Evolutionary conservation across 1,140 invertebrate genomes (phyloP), one percentile per base, ranked within the genome.

Genomic region (Zaprionus camerounensis): DNA sequence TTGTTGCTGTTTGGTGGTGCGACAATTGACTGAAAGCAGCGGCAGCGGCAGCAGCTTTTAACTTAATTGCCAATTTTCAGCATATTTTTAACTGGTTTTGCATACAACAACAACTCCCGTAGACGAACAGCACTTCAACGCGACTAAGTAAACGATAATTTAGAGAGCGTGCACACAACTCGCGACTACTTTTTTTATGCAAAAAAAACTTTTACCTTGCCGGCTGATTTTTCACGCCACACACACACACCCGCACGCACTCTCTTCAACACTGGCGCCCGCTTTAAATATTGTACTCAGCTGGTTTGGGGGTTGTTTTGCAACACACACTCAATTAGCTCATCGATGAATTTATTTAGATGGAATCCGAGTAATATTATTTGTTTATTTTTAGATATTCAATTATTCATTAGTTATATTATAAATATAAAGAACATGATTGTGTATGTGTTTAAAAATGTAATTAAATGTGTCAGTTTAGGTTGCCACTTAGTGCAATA

Each of bases 171-270:
- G 71, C 49, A 46, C 56, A 53, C 59, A 56, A 62, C 66, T 70
- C 17, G 51, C 51, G 57, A 67, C 66, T 80, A 73, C 79, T 83
- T 83, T 67, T 82, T 70, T 69, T 73, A 77, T 77, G 69, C 72
- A 68, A 79, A 76, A 76, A 84, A 72, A 76, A 69, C 31, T 34
- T 51, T 53, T 53, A 41, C 55, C 71, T 85, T 82, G 78, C 82
- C 70, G 81, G 70, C 70, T 74, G 66, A 71, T 59, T 80, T 77
- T 83, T 80, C 61, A 63, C 58, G 62, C 51, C 53, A 67, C 59
- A 72, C 63, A 72, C 63, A 57, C 31, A 67, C n/a, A 38, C 51
- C 28, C 44, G 13, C 58, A 62, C 58, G 24, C 22, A 46, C 36
- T 20, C 41, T 22, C 44, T 41, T n/a, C 15, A 59, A 36, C 44